Base-by-base conservation (phyloP, 2,113 vertebrate genomes). In the Scortum barcoo region DNA sequence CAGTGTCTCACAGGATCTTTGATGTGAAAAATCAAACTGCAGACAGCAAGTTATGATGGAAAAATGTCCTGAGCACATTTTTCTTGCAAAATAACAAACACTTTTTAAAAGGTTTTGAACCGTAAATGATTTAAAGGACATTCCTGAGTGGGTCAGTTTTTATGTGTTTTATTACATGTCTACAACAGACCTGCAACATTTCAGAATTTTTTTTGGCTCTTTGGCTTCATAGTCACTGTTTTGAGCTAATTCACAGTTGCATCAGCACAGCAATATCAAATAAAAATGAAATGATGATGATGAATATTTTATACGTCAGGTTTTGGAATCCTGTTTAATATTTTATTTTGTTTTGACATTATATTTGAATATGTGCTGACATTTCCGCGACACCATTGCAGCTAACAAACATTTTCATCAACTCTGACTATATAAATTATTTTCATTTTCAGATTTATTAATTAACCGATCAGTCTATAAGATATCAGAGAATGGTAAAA, bases 311-410 rank as follows among this genome's bases (percentile, higher is more conserved):
- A 58, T 67, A 20, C 46, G 16, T 51, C 3, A 51, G 65, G 4
- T 66, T 65, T 76, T 65, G 26, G 19, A 76, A 44, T 36, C 24
- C 2, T 10, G 26, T 78, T 61, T 50, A 61, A 60, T 69, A 17
- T 60, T 78, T 40, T 7, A 36, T 26, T 57, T 42, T 16, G 11
- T 12, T 44, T 58, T 48, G 26, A 33, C 22, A 40, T 56, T 56
- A 36, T n/a, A 40, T 66, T 24, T 44, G 8, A 44, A 46, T 42
- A 48, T 14, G 17, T 48, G 30, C 14, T 14, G n/a, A 30, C 38
- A 48, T 48, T 19, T 48, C 24, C 1, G 11, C 9, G 2, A 28
- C 30, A 22, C 19, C 2, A 10, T 38, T 22, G 19, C 2, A 36
- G 38, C 30, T 61, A 36, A 36, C 17, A 54, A 3, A 16, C 5